Percentiles rank a stretch among this genome's conserved stretches.
Evolutionary conservation across 2,113 vertebrate species (phyloP).

Genomic region (Pundamilia nyererei): DNA sequence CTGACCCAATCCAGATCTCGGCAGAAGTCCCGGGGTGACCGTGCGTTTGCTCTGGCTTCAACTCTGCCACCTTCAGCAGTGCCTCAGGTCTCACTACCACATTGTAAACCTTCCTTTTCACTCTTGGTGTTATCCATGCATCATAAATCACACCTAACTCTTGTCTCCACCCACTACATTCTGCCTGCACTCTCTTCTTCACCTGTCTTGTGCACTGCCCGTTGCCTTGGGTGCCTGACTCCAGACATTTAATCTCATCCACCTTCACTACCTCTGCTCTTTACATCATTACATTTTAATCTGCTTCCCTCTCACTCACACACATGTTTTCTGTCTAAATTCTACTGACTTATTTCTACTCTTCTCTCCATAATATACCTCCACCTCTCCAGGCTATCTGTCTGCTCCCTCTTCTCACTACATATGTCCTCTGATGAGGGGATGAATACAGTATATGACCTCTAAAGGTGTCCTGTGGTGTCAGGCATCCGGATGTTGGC

Average conservation of each 20-base stretch:
- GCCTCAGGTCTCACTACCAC: background rate
- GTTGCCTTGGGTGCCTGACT: background rate
- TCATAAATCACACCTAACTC: background rate
- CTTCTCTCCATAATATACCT: background rate
- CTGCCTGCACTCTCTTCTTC: background rate
- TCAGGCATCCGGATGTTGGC: background rate
- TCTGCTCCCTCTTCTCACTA: background rate
- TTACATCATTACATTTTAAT: background rate
- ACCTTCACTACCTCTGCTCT: background rate
- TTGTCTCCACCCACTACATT: background rate
- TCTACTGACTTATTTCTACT: background rate
- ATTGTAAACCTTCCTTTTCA: background rate
- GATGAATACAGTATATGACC: background rate
- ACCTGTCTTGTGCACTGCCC: background rate
- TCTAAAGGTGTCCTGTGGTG: background rate
- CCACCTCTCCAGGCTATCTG: background rate
- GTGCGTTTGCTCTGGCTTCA: background rate
- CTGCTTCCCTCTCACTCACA: background rate
- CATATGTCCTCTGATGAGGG: background rate
- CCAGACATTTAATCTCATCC: background rate
- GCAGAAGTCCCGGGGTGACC: too few species aligned
- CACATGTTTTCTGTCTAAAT: background rate
- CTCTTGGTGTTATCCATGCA: background rate
- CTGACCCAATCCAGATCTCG: fast-evolving
- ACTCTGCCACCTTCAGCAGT: background rate